Conservation (phyloP, 2,113 vertebrate species). For the Haplotaxodon microlepis region DNA sequence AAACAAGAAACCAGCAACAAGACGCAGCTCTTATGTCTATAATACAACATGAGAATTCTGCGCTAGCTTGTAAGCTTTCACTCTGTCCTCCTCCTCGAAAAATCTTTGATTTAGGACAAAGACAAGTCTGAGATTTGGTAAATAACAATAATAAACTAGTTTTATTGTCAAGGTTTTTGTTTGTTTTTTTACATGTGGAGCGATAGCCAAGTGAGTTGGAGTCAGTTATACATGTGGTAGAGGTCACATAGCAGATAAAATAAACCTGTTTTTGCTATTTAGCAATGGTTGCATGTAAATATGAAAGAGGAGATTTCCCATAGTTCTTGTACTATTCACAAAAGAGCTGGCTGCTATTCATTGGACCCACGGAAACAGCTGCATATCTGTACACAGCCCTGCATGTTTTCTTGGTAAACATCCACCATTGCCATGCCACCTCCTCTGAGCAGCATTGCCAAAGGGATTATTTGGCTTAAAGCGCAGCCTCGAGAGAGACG, state of each 20-base stretch:
- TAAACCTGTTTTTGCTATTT: not conserved
- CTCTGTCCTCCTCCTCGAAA: not conserved
- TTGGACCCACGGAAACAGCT: conserved; percentile 26
- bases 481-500: conserved; percentile 34
- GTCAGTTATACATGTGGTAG: not conserved
- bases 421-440: conserved; percentile 32
- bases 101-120: not conserved
- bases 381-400: conserved; percentile 41
- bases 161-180: not conserved
- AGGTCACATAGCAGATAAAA: not conserved
- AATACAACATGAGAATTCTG: conserved; percentile 28
- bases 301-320: not conserved
- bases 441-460: conserved; percentile 31
- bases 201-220: not conserved
- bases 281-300: not conserved
- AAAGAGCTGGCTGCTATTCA: conserved; percentile 58
- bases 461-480: conserved; percentile 49
- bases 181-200: not conserved
- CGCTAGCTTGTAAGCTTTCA: not conserved
- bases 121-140: not conserved
- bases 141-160: not conserved
- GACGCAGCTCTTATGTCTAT: conserved; percentile 45
- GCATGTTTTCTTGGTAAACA: conserved; percentile 69
- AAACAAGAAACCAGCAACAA: not conserved
- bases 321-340: conserved; percentile 44